Evolutionary conservation across 1,140 invertebrate species (phyloP), one percentile per base, ranked within the genome.

Genomic region (Cephus cinctus): DNA sequence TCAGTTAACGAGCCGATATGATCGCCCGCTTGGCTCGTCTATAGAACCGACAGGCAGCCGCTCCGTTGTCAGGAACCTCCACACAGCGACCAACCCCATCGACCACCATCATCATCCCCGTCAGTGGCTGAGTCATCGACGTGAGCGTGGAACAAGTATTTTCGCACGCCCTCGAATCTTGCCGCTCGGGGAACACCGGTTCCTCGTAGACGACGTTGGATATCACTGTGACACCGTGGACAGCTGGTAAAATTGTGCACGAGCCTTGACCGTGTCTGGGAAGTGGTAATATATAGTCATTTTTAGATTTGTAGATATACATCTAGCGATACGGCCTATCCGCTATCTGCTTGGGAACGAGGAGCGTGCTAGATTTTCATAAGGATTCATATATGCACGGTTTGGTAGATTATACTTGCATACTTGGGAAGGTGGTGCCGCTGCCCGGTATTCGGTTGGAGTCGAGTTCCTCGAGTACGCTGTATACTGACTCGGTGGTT

Each of bases 1-100:
- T 71, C 72, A 70, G 69, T 75, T 75, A 75, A 75, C 70, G 58
- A 72, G 59, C 63, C 61, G 69, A 75, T 75, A 72, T 66, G 69
- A 72, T 72, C 71, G 68, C 57, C 56, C 56, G 47, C 46, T 43
- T 35, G 39, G 54, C 63, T 35, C 46, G 30, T n/a, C 18, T 40
- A 21, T 44, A 30, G 21, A 38, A 15, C 34, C 57, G 25, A 53
- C 51, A 47, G 31, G 34, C 50, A 23, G 39, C 25, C 16, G 41
- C 38, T 32, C 12, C 38, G 14, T 16, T 20, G 15, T 23, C 23
- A 18, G 14, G 11, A 27, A 20, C 19, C 30, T 12, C 43, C 15
- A 20, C 34, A 23, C 14, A 51, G 44, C 43, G 45, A 45, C 50
- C 57, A 57, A 46, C 54, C 46, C 57, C 58, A 65, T 67, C 57